Evolutionary conservation across 2,888 invertebrate genomes (phyloP), one percentile per base, ranked within the genome.

Genomic region (Dione vanillae): DNA sequence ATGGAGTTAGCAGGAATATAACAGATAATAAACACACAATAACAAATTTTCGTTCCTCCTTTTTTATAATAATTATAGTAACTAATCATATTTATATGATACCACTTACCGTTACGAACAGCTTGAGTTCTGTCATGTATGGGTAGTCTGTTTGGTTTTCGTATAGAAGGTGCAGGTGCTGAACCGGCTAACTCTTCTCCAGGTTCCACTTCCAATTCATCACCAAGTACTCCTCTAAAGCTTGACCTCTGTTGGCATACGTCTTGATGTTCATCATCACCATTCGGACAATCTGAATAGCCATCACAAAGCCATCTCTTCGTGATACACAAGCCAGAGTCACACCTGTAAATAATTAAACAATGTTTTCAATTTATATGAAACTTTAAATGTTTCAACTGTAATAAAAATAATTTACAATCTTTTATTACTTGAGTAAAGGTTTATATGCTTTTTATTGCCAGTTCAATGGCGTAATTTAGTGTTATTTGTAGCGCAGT

Each of bases 261-360:
- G 0, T 75, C 75, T 2, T 82, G 81, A 0, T 77, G 71, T 75
- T 93, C 93, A 73, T 93, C 93, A 49, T 92, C 92, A 0, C 90
- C 92, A 1, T 78, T 80, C 0, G 90, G 84, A 71, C 94, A 94
- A 81, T 94, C 94, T 0, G 85, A 79, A 80, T 92, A 93, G 1
- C 94, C 94, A 71, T 94, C 94, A 76, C 94, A 94, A 19, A 91
- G 73, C 93, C 93, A 94, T 5, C 88, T 85, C 62, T 85, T 88
- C 16, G 83, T 80, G 58, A 94, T 87, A 74, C 94, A 94, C 1
- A 83, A 83, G 7, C 92, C 91, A 1, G 85, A 83, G 6, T 78
- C 81, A 75, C 94, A 93, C 12, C 93, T 93, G 81, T 52, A 68
- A 73, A 62, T 10, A 37, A 40, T 37, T 27, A 45, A 14, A 56